phyloP scores from a whole-genome alignment of 2,888 invertebrate genomes.

The Andrena praecox region DNA sequence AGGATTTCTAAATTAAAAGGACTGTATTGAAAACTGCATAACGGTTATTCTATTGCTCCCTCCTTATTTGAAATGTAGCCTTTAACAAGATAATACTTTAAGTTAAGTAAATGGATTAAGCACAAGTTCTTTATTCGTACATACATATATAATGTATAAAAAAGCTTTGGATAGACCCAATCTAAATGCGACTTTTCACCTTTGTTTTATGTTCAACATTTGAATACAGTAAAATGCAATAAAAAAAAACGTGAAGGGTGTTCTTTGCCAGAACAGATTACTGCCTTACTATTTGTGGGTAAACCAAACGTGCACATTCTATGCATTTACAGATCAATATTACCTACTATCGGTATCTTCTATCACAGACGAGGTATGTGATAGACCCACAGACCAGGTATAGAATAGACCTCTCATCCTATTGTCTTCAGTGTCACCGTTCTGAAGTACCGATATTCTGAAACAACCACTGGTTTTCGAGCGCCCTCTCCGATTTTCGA shows the following conservation, averaged over 20 bases:
- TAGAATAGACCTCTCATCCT: too few species aligned
- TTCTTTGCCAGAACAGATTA: neutral
- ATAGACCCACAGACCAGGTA: too few species aligned
- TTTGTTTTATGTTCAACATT: neutral
- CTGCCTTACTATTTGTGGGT: neutral
- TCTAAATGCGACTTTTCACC: neutral
- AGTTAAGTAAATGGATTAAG: neutral
- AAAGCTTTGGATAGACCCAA: too few species aligned
- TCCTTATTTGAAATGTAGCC: conserved; percentile 4
- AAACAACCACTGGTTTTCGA: too few species aligned
- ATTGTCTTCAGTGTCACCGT: too few species aligned
- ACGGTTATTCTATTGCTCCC: conserved; percentile 49
- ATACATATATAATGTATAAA: too few species aligned
- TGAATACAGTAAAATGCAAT: neutral
- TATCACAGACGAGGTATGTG: too few species aligned
- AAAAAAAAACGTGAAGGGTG: neutral
- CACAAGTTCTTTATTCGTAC: neutral
- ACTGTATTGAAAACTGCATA: conserved; percentile 85
- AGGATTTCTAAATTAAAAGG: conserved; percentile 91
- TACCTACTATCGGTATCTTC: too few species aligned
- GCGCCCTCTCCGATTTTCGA: too few species aligned
- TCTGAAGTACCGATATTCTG: too few species aligned
- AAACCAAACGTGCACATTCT: neutral
- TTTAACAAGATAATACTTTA: neutral
- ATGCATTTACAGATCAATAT: too few species aligned